A percentile compares a stretch with the other conserved stretches of the same genome.
These are phyloP conservation scores for Margarornis squamiger DNA, from an alignment of 2,797 vertebrate genomes.

Conservation along the genomic window DNA sequence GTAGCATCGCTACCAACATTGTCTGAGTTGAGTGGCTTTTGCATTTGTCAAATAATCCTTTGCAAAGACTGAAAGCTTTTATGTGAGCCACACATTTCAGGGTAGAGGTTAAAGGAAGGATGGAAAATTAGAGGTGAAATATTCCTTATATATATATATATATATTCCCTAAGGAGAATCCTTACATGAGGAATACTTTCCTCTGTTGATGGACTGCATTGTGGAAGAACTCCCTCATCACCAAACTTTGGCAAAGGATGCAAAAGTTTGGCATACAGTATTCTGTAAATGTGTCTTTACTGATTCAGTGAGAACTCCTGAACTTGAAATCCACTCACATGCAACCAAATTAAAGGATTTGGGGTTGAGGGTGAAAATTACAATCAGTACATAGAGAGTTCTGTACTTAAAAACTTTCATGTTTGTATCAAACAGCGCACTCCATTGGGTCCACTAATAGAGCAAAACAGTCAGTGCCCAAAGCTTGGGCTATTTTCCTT, in stretches of 20 bases:
- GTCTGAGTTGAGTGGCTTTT: not conserved
- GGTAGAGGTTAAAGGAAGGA: not conserved
- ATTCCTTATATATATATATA: not conserved
- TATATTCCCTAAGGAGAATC: not conserved
- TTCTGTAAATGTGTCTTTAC: not conserved
- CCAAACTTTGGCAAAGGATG: not conserved
- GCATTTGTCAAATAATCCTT: not conserved
- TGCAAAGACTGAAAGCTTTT: not conserved
- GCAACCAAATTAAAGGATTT: not conserved
- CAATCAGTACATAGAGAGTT: not conserved
- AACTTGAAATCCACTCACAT: not conserved
- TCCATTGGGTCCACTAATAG: not conserved
- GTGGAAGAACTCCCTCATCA: not conserved
- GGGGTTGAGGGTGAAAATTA: not conserved
- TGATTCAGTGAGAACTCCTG: not conserved
- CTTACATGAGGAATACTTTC: not conserved
- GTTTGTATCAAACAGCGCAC: not conserved
- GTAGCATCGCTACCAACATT: not conserved
- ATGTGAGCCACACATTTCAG: not conserved
- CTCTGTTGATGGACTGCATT: not conserved
- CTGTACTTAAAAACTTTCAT: not conserved
- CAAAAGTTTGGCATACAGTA: not conserved
- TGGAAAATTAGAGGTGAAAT: not conserved
- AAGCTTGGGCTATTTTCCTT: not conserved
- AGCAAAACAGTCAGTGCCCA: not conserved